A percentile compares a stretch with the other conserved stretches of the same genome.
Conservation (phyloP, 2,797 vertebrate genomes). For the Sebastes nivosus region DNA sequence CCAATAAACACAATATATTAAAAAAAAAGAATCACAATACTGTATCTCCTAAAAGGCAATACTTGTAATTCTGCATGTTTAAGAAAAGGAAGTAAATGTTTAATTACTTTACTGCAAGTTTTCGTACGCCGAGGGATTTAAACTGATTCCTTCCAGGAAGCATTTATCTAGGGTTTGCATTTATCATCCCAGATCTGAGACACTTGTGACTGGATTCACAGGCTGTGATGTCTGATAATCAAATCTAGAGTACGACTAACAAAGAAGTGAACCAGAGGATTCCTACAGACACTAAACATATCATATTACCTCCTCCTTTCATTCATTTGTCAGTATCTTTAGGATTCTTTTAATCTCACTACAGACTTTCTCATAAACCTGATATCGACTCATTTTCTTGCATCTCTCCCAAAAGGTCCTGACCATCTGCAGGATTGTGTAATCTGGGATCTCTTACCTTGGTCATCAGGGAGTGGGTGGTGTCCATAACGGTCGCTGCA, state of each 20-base stretch:
- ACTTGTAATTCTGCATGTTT: background rate
- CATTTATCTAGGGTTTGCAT: background rate
- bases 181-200: background rate
- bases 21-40: background rate
- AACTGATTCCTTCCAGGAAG: background rate
- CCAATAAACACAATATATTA: background rate
- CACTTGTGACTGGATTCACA: background rate
- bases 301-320: background rate
- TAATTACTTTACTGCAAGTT: background rate
- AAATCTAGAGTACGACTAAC: background rate
- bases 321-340: background rate
- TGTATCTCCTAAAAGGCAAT: too few relatives aligned
- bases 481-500: constrained; percentile 80
- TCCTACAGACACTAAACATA: background rate
- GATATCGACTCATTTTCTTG: background rate
- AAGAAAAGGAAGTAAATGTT: background rate
- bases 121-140: background rate
- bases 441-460: constrained; percentile 55
- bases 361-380: background rate
- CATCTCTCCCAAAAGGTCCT: background rate
- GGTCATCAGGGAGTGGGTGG: constrained; percentile 88
- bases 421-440: background rate
- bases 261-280: background rate
- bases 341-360: background rate
- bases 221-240: background rate